A percentile compares a stretch with the other conserved stretches of the same genome.
These are phyloP conservation scores for Fragum whitleyi DNA, from an alignment of 2,888 invertebrate genomes.

Conservation along the genomic window DNA sequence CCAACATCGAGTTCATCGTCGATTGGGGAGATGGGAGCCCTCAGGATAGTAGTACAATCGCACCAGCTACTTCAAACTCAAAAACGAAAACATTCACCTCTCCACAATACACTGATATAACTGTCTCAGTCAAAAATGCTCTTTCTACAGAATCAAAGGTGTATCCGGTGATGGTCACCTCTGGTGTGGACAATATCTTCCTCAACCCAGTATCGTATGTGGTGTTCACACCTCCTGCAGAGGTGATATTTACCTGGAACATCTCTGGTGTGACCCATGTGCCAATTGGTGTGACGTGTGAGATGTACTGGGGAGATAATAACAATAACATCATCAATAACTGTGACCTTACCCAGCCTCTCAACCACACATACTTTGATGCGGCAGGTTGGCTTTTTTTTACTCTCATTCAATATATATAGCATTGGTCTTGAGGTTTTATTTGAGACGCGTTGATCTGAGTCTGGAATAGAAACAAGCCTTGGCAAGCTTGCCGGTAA, in stretches of 20 bases:
- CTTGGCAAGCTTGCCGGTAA: not conserved
- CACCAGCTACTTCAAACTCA: conserved; percentile 8
- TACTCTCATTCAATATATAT: too few relatives aligned
- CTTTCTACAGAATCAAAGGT: conserved; percentile 38
- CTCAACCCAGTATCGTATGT: conserved; percentile 26
- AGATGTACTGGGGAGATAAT: conserved; percentile 73
- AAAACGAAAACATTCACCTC: conserved; percentile 62
- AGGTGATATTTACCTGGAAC: conserved; percentile 43
- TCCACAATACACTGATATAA: conserved; percentile 61
- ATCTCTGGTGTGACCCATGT: conserved; percentile 2
- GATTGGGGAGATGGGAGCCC: conserved; percentile 48
- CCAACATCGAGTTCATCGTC: conserved; percentile 31
- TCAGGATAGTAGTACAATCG: not conserved
- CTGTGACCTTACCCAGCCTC: conserved; percentile 39
- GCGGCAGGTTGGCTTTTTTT: conserved; percentile 6
- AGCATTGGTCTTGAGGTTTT: too few relatives aligned
- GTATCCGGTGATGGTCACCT: conserved; percentile 62
- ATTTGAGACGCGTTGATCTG: too few relatives aligned
- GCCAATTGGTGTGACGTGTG: conserved; percentile 70
- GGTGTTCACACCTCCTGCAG: conserved; percentile 65
- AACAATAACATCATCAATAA: conserved; percentile 25
- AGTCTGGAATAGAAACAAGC: too few relatives aligned
- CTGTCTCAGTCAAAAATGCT: conserved; percentile 64
- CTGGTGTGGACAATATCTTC: conserved; percentile 48
- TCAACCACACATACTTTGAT: conserved; percentile 8